Evolutionary conservation across 2,113 vertebrate genomes (phyloP).

Genomic region (Gambusia affinis): DNA sequence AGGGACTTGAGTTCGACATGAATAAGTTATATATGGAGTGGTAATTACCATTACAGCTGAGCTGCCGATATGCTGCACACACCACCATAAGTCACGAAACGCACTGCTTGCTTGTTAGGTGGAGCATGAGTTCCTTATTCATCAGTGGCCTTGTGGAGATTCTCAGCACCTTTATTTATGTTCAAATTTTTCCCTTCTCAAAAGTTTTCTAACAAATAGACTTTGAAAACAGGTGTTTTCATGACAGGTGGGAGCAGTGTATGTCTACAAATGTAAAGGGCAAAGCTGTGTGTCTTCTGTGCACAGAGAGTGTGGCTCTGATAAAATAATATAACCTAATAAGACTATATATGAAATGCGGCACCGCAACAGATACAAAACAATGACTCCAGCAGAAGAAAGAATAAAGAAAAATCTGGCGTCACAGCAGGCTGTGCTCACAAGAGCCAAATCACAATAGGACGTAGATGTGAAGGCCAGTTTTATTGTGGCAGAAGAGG

Average conservation of each 20-base stretch:
- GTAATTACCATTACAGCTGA: no score
- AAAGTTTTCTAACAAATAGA: no score
- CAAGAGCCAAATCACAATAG: background rate
- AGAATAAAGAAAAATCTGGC: slow-evolving; percentile 4
- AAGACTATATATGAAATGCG: slow-evolving; percentile 12
- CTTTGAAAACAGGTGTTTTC: no score
- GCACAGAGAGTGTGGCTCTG: slow-evolving; percentile 1
- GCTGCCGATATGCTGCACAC: no score
- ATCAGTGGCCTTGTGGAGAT: no score
- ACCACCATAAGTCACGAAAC: no score
- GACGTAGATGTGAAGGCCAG: background rate
- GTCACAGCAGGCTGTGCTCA: slow-evolving; percentile 16
- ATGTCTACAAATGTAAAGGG: background rate
- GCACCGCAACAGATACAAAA: slow-evolving; percentile 5
- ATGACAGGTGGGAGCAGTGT: background rate
- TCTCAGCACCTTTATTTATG: no score
- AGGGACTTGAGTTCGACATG: no score
- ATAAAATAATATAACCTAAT: slow-evolving; percentile 16
- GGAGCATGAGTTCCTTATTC: no score
- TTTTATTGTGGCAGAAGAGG: slow-evolving; percentile 1
- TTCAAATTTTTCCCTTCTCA: no score
- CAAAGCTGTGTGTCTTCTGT: background rate
- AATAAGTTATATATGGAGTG: no score
- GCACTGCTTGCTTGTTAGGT: no score
- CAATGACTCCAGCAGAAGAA: slow-evolving; percentile 7